Percentiles rank a stretch among this genome's conserved stretches.
phyloP scores from a whole-genome alignment of 2,888 invertebrate genomes.

The Ichneumon xanthorius region DNA sequence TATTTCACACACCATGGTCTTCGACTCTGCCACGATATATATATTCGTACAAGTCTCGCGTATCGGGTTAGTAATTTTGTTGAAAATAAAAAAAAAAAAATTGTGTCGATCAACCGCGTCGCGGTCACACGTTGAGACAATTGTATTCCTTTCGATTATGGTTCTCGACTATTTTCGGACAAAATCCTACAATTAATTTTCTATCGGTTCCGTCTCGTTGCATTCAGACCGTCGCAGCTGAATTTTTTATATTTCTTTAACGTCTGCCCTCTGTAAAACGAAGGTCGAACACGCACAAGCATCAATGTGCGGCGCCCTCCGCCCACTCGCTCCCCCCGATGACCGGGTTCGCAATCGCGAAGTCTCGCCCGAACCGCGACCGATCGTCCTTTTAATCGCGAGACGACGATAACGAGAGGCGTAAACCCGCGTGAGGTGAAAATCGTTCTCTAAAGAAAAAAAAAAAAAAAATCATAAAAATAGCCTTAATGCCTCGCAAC shows the following conservation, averaged over 20 bases:
- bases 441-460: slow-evolving; percentile 21
- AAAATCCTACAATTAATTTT: slow-evolving; percentile 6
- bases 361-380: slow-evolving; percentile 49
- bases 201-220: slow-evolving; percentile 16
- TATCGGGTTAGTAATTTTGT: slow-evolving; percentile 15
- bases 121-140: slow-evolving; percentile 13
- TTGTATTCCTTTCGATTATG: slow-evolving; percentile 2
- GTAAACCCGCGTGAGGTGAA: slow-evolving; percentile 46
- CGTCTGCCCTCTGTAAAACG: slow-evolving; percentile 20
- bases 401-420: slow-evolving; percentile 23
- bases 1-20: slow-evolving; percentile 24
- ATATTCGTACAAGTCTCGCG: slow-evolving; percentile 42
- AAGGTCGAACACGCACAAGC: slow-evolving; percentile 61
- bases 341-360: slow-evolving; percentile 37
- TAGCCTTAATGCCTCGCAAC: slow-evolving; percentile 66
- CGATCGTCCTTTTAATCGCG: slow-evolving; percentile 10
- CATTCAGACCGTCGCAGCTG: slow-evolving; percentile 14
- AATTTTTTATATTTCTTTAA: slow-evolving; percentile 13
- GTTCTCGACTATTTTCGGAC: background rate
- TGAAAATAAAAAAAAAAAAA: background rate
- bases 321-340: slow-evolving; percentile 4
- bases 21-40: slow-evolving; percentile 1
- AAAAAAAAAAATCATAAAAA: slow-evolving; percentile 21
- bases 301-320: slow-evolving; percentile 24
- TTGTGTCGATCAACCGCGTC: slow-evolving; percentile 7